Evolutionary conservation across 2,888 invertebrate genomes (phyloP), one percentile per base, ranked within the genome.

Genomic region (Mythimna albipuncta): DNA sequence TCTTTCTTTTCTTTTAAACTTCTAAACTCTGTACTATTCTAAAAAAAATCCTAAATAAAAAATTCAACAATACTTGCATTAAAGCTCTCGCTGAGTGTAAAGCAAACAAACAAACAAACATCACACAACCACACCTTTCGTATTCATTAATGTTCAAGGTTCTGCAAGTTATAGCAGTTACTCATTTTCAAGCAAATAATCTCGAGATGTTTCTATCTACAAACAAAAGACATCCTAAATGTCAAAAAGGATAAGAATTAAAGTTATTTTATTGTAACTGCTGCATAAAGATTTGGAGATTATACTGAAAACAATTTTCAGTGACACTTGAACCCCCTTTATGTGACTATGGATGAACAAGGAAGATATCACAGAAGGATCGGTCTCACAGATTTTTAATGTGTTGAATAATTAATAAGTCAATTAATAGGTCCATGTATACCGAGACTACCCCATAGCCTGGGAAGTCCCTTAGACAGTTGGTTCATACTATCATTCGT

Each of bases 301-400:
- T 75, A 61, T 59, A 69, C 32, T 38, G 47, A 72, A 75, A 85
- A 85, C 75, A 85, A 83, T 79, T 75, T 75, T 75, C 67, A 35
- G 69, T 54, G 62, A 11, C 68, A 44, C 32, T 69, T 55, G n/a
- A 47, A 66, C 50, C 41, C 10, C 19, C 7, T 73, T 74, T 64
- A 76, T 32, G 64, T 16, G 63, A 47, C 50, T 55, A 41, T 38
- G 35, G 0, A 6, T 41, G 7, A 16, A 44, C 9, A 21, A 38
- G 10, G 54, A 10, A 7, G 0, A 32, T 11, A 2, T 11, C 0
- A 0, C 55, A 81, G 52, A 81, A 77, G 73, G 32, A 58, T n/a
- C 5, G 9, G 57, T 63, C n/a, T 16, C 41, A 38, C 3, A 41
- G 13, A 58, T 5, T 9, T n/a, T n/a, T n/a, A n/a, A n/a, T n/a